These are phyloP conservation scores for Scaptomyza graminum DNA, from an alignment of 1,140 invertebrate genomes.

Conservation along the genomic window DNA sequence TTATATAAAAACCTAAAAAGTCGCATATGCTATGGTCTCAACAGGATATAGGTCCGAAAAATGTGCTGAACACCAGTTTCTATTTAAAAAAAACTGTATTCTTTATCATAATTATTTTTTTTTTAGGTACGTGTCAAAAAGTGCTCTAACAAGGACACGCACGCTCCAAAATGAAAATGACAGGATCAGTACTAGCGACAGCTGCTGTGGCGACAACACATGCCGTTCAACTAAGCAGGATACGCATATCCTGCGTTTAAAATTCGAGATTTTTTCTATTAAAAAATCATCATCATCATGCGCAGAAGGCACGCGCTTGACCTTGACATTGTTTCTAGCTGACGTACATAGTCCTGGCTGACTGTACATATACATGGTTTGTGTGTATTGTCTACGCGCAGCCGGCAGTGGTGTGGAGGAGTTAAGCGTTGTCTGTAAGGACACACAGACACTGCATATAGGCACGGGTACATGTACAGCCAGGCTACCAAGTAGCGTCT, in stretches of 20 bases:
- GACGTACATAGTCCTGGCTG: background rate
- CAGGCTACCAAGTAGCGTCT: conserved; percentile 29
- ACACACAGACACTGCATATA: conserved; percentile 2
- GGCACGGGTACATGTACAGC: conserved; percentile 24
- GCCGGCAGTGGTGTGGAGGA: conserved; percentile 37
- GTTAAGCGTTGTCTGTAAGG: conserved; percentile 30
- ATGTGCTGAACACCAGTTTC: conserved; percentile 8
- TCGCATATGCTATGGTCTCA: conserved; percentile 44
- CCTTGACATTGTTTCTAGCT: conserved; percentile 74
- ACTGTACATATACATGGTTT: conserved; percentile 13
- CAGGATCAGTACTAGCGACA: conserved; percentile 69
- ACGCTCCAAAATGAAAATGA: conserved; percentile 64
- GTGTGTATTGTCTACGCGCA: conserved; percentile 6
- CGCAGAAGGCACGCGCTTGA: conserved; percentile 65
- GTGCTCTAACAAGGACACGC: conserved; percentile 54
- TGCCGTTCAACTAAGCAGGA: conserved; percentile 69
- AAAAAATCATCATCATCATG: conserved; percentile 53
- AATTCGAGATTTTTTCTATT: conserved; percentile 78
- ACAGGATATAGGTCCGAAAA: conserved; percentile 48
- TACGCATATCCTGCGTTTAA: conserved; percentile 73
- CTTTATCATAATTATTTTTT: conserved; percentile 62
- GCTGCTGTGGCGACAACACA: conserved; percentile 64
- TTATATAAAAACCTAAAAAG: conserved; percentile 1
- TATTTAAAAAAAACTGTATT: conserved; percentile 44
- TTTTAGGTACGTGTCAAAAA: conserved; percentile 20